Conservation (phyloP, 2,888 invertebrate genomes). For the Arenicola marina region DNA sequence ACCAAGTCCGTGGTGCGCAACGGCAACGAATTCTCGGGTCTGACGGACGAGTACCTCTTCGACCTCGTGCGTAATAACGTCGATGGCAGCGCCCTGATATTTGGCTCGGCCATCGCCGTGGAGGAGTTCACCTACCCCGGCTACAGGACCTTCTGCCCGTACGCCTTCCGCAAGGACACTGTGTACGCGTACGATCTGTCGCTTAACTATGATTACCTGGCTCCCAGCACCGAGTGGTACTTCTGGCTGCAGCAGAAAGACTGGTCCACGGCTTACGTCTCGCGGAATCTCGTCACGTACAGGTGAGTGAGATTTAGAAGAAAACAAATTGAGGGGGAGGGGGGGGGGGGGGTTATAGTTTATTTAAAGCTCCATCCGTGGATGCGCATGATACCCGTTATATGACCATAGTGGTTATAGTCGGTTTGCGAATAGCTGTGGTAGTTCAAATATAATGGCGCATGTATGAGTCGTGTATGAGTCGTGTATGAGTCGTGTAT, state of each 20-base stretch:
- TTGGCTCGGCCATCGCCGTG: slow-evolving; percentile 51
- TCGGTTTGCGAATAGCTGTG: too few species aligned
- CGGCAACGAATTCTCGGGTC: slow-evolving; percentile 9
- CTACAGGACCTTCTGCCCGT: slow-evolving; percentile 41
- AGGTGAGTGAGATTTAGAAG: too few species aligned
- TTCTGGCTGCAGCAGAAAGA: slow-evolving; percentile 34
- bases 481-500: too few species aligned
- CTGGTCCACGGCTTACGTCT: slow-evolving; percentile 34
- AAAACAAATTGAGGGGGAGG: too few species aligned
- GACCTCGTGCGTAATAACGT: slow-evolving; percentile 50
- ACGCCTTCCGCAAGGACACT: slow-evolving; percentile 40
- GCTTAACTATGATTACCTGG: slow-evolving; percentile 45
- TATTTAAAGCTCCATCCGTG: background rate
- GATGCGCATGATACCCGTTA: too few species aligned
- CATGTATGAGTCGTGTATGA: too few species aligned
- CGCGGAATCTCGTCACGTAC: slow-evolving; percentile 39
- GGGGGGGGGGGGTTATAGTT: too few species aligned
- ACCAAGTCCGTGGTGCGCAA: slow-evolving; percentile 25
- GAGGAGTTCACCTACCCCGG: slow-evolving; percentile 39
- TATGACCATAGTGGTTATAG: too few species aligned
- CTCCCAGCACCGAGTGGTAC: slow-evolving; percentile 50
- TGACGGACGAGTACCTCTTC: slow-evolving; percentile 39
- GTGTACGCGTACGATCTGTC: slow-evolving; percentile 47
- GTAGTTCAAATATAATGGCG: too few species aligned
- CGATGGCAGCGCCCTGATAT: slow-evolving; percentile 43